Base-by-base conservation (phyloP, 2,797 vertebrate species). In the Silurus lanzhouensis region DNA sequence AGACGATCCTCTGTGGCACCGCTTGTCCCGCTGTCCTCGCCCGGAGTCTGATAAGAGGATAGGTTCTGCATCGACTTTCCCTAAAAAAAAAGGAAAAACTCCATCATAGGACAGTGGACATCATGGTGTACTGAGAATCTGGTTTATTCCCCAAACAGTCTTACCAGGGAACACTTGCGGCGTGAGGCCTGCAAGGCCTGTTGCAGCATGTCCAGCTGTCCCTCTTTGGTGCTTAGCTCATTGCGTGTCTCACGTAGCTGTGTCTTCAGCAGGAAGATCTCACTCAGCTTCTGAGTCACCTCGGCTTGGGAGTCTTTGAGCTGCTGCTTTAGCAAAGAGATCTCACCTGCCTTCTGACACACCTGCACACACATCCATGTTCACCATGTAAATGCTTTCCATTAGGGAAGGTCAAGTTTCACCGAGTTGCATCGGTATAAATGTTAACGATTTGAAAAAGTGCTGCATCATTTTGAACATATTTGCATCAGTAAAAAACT, bases 271-370 rank as follows among this genome's bases (percentile, higher is more conserved):
- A 94, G 96, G 93, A 99, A 97, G 89, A 99, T 95, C 93, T 99
- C 98, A 0, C 97, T 95, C 90, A 99, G 94, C 91, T 99, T 99
- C 91, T 96, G 96, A 9, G 97, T 95, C 93, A 98, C 96, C 92
- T 99, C 98, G 0, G 97, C 96, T 93, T 99, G 98, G 61, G 97
- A 96, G 90, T 98, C 97, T 81, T 96, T 95, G 61, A 99, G 94
- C 94, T 99, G 98, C 92, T 99, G 97, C 93, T 99, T 99, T 90
- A 99, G 93, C 89, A 99, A 89, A 3, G 97, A 96, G 88, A 99
- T 99, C 93, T 99, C 98, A 0, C 98, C 98, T 0, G 97, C 96
- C 91, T 99, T 99, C 94, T 99, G 98, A 92, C 98, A 99, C 87
- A 99, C 98, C 98, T 99, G 92, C 15, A 79, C 25, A 61, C 52